Conservation (phyloP, 2,113 vertebrate species). For the Oryzias curvinotus region DNA sequence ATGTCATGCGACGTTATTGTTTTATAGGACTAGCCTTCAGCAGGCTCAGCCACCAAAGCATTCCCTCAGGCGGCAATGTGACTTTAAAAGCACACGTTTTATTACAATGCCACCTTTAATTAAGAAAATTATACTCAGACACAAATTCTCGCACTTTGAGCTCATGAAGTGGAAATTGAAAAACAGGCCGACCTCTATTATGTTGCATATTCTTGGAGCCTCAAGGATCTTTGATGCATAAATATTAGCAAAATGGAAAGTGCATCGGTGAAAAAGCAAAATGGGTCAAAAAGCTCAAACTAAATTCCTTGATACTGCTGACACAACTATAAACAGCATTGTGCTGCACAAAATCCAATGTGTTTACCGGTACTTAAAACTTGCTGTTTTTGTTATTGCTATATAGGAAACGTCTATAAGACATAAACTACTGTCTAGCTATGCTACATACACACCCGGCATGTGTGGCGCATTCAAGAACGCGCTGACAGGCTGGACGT, state of each 20-base stretch:
- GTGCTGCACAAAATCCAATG: no score
- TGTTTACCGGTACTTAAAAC: no score
- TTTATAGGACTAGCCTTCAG: constrained; percentile 8
- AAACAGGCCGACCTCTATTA: constrained; percentile 5
- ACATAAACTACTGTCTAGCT: no score
- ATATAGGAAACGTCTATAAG: no score
- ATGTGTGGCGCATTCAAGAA: no score
- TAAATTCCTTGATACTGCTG: no score
- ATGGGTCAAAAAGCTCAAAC: no score
- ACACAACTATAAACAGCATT: no score
- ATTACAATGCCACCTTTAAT: constrained; percentile 9
- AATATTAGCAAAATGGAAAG: constrained; percentile 16
- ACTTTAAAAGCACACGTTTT: constrained; percentile 28
- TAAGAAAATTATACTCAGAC: constrained; percentile 6
- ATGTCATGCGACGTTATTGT: constrained; percentile 12
- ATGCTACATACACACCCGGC: no score
- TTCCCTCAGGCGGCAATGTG: constrained; percentile 4
- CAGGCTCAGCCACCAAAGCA: constrained; percentile 5
- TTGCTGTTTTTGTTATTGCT: no score
- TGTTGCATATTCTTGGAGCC: constrained; percentile 12
- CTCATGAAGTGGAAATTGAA: constrained; percentile 17
- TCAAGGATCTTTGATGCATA: constrained; percentile 27
- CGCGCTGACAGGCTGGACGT: no score
- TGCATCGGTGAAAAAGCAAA: no score
- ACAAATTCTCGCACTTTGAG: background rate